phyloP scores from a whole-genome alignment of 2,797 vertebrate genomes.

The Cyprinodon diabolis region DNA sequence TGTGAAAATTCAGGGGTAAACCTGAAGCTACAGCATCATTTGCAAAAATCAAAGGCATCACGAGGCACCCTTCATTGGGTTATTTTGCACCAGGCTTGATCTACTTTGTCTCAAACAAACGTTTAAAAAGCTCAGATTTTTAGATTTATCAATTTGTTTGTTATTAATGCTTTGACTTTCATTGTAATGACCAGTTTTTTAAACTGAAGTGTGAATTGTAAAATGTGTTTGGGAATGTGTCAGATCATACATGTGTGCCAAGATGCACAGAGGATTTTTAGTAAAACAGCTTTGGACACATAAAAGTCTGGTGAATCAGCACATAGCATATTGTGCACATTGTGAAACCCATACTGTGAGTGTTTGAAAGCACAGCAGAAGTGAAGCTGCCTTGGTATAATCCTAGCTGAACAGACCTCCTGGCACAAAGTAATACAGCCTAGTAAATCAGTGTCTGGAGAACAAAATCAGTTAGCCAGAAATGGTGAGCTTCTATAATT shows the following conservation, averaged over 20 bases:
- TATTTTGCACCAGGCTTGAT: neutral
- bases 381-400: neutral
- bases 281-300: neutral
- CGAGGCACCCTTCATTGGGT: neutral
- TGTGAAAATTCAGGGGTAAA: neutral
- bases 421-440: neutral
- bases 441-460: neutral
- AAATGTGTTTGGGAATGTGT: neutral
- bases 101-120: neutral
- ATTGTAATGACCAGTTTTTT: neutral
- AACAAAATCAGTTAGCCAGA: neutral
- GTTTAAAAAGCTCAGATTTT: neutral
- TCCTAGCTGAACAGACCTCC: neutral
- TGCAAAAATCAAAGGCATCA: neutral
- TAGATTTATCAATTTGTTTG: neutral
- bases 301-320: neutral
- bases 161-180: no score
- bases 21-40: neutral
- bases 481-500: neutral
- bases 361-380: neutral
- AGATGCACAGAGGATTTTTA: no score
- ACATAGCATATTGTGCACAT: neutral
- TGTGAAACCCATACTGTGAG: neutral
- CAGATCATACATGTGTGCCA: neutral
- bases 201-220: neutral